Evolutionary conservation across 2,797 vertebrate species (phyloP).

Genomic region (Prunella strophiata): DNA sequence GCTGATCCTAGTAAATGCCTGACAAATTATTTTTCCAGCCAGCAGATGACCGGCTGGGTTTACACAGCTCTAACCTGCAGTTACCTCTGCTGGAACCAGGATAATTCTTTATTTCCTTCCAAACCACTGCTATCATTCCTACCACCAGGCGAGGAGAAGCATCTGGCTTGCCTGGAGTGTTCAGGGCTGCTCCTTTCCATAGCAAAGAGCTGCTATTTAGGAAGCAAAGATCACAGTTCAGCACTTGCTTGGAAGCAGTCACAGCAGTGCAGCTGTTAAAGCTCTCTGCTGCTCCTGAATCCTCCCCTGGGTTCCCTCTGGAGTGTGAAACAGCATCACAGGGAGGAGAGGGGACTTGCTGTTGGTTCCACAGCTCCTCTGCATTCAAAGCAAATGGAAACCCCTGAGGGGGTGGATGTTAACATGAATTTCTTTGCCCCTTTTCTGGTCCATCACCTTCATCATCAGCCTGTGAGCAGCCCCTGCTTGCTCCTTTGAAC

Average conservation of each 20-base stretch:
- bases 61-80: slow-evolving; percentile 61
- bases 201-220: background rate
- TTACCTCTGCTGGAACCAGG: slow-evolving; percentile 39
- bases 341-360: background rate
- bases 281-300: background rate
- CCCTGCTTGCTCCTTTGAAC: background rate
- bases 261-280: background rate
- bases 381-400: background rate
- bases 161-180: background rate
- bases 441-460: background rate
- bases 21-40: slow-evolving; percentile 62
- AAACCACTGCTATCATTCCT: background rate
- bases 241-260: background rate
- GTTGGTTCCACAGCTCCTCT: background rate
- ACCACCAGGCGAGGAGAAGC: background rate
- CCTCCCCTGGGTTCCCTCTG: background rate
- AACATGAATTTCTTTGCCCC: background rate
- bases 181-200: background rate
- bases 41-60: slow-evolving; percentile 18
- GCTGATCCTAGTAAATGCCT: slow-evolving; percentile 59
- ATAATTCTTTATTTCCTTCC: background rate
- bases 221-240: slow-evolving; percentile 1
- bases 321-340: background rate
- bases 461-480: background rate
- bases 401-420: background rate